phyloP scores from a whole-genome alignment of 2,113 vertebrate genomes.

The Maccullochella peelii region DNA sequence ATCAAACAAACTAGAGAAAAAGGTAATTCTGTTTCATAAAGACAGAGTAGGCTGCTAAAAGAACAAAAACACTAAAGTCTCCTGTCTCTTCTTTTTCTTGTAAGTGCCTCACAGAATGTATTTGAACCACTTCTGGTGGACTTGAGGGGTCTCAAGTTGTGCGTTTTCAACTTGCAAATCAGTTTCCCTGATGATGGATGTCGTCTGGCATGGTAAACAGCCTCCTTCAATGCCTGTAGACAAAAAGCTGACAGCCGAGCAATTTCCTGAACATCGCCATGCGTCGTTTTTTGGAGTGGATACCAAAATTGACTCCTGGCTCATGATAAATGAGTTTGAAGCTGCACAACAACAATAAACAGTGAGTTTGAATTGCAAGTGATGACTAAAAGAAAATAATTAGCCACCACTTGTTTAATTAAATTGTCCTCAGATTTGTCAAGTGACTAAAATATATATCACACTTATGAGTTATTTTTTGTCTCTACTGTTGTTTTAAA shows the following conservation, averaged over 20 bases:
- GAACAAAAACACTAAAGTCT: background rate
- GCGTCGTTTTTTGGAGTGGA: constrained; percentile 46
- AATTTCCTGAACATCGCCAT: constrained; percentile 63
- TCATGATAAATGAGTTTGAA: constrained; percentile 63
- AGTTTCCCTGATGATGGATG: constrained; percentile 58
- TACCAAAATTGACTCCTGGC: constrained; percentile 57
- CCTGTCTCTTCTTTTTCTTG: background rate
- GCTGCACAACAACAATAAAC: constrained; percentile 40
- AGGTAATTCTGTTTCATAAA: background rate
- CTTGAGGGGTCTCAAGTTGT: constrained; percentile 12
- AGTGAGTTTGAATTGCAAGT: constrained; percentile 30
- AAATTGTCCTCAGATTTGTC: constrained; percentile 30
- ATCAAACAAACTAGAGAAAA: background rate
- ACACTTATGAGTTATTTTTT: background rate
- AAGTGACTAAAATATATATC: constrained; percentile 15
- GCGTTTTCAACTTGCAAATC: constrained; percentile 45
- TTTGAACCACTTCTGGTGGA: constrained; percentile 5
- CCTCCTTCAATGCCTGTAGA: constrained; percentile 38
- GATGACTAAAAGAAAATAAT: constrained; percentile 28
- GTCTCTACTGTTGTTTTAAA: background rate
- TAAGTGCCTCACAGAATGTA: background rate
- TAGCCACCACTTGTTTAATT: constrained; percentile 16
- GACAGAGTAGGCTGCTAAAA: background rate
- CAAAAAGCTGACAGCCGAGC: constrained; percentile 57
- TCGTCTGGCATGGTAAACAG: constrained; percentile 37